Evolutionary conservation across 2,113 vertebrate genomes (phyloP), one percentile per base, ranked within the genome.

Genomic region (Zosterops borbonicus): DNA sequence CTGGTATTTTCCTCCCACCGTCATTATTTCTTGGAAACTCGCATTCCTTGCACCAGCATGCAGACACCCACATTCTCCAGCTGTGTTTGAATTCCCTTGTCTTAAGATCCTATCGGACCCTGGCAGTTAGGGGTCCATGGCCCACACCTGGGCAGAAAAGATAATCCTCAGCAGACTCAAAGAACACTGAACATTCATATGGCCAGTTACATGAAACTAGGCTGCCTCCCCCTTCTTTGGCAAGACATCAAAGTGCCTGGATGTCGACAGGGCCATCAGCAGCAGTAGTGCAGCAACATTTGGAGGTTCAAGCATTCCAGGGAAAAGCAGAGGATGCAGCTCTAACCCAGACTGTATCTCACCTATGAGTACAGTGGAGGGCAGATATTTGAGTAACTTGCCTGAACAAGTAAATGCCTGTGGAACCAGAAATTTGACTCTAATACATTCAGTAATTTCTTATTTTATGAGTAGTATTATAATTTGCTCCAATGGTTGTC

Each of bases 21-120:
- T 27, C 46, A 73, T 94, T 79, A 84, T 86, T 95, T 95, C 95
- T 96, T 93, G 84, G 85, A 94, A 97, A 93, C 77, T 70, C 83
- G 73, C 86, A 95, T 85, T 97, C 87, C 52, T 95, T 95, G 86
- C 64, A 91, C 53, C 82, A 90, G 71, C 92, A 91, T 4, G n/a
- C 77, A 90, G 83, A 91, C 83, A 78, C 74, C 69, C 93, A 92
- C 80, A 35, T 95, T 90, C 87, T 68, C 87, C 84, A 89, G 80
- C 85, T 91, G 67, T 78, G 77, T 91, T 92, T 95, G 82, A 90
- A 92, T 93, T 96, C 80, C 41, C 91, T 80, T 69, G 42, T 65
- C 29, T 84, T 59, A 70, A 92, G 67, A 37, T 94, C 4, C 1
- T 87, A 58, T 78, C 68, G 74, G 35, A 65, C 47, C 56, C 46